Evolutionary conservation across 2,888 invertebrate genomes (phyloP), one percentile per base, ranked within the genome.

Genomic region (Scaptomyza polygonia): DNA sequence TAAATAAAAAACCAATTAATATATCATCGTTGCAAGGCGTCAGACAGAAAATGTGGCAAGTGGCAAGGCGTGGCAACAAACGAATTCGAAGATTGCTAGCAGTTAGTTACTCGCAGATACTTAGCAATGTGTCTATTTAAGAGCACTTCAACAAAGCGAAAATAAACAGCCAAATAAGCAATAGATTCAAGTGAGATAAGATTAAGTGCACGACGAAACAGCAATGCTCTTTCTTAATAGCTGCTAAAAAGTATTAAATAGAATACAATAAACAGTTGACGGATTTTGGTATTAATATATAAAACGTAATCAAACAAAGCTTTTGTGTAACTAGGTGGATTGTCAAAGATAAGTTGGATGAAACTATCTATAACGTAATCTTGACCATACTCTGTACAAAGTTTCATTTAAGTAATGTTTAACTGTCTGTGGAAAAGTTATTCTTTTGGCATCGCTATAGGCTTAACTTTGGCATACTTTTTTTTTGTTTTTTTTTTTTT

Each of bases 1-100:
- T 83, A 87, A 87, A 83, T 86, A 87, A 87, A 81, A 86, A 74
- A 64, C 77, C 83, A 84, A 84, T 84, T 84, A 84, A 84, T 87
- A 87, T 87, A 85, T 84, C 83, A 79, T 70, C 72, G 71, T 72
- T 67, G 70, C 56, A 52, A 70, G 53, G 62, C 64, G 67, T 54
- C 63, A 53, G 65, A 67, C 63, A 64, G 47, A 6, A 42, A 54
- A 49, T 25, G 55, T 49, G 58, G 43, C 54, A 56, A 73, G 29
- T 49, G 53, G 32, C 55, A 29, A 43, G 48, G 27, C 51, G 34
- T 39, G 53, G 27, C 39, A n/a, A n/a, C 5, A 14, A 34, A 34
- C 34, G 5, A 34, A n/a, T 34, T 34, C n/a, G 34, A n/a, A 34
- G 34, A 6, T 6, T n/a, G 42, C 14, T 4, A 25, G 11, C 12